Conservation (phyloP, 2,797 vertebrate genomes). For the Chiroxiphia lanceolata region DNA sequence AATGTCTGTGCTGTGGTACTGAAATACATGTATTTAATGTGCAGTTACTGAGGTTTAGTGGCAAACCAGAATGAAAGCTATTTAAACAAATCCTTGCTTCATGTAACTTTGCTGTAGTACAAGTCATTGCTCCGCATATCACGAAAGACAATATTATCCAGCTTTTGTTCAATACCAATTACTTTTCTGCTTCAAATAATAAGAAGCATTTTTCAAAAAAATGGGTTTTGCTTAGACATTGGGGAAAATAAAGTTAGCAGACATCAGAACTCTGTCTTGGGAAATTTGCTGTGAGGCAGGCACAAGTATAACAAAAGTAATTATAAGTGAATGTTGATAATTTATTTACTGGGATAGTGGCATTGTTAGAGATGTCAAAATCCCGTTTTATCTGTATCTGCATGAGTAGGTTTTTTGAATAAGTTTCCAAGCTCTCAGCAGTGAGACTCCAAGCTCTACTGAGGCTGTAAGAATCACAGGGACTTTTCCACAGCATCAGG, state of each 20-base stretch:
- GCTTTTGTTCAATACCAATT: constrained; percentile 40
- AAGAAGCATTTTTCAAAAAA: background rate
- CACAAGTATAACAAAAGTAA: background rate
- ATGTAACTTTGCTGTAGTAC: background rate
- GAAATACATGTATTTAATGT: background rate
- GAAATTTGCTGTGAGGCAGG: background rate
- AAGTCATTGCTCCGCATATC: background rate
- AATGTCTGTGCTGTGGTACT: background rate
- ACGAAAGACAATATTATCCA: background rate
- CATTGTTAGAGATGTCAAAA: background rate
- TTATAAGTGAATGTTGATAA: background rate
- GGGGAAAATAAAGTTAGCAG: constrained; percentile 1
- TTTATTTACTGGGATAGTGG: constrained; percentile 5
- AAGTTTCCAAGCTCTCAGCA: background rate
- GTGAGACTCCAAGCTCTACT: background rate
- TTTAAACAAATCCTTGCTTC: background rate
- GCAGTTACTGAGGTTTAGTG: background rate
- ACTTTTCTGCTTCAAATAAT: constrained; percentile 37
- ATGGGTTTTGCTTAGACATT: background rate
- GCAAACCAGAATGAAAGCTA: background rate
- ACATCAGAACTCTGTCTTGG: background rate
- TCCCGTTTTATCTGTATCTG: background rate
- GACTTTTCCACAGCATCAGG: background rate
- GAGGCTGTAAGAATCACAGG: background rate
- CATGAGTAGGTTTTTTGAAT: background rate